Evolutionary conservation across 2,888 invertebrate species (phyloP), one percentile per base, ranked within the genome.

Genomic region (Creontiades dilutus): DNA sequence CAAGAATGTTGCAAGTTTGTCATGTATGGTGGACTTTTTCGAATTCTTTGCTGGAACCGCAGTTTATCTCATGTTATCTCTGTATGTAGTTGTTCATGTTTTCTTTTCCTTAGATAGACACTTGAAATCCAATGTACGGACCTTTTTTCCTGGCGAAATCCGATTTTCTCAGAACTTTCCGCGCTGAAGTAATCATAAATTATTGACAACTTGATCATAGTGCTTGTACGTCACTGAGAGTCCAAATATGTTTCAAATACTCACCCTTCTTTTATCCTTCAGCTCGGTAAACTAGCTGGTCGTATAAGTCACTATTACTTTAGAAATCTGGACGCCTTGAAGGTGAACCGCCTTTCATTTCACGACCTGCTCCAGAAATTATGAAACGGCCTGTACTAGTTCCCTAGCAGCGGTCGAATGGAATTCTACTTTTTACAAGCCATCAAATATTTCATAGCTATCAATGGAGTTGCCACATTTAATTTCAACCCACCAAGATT

Each of bases 281-380:
- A 37, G 37, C 1, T 52, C 28, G 28, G 61, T 86, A 78, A 88
- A 80, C 68, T 61, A 28, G 78, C 55, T 76, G 47, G 47, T n/a
- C 76, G 28, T 76, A 76, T 86, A 68, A 57, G 57, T 27, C 75
- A 28, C 46, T 48, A 80, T 76, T 80, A 78, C 78, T 88, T 68
- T 16, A 55, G 88, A 88, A 88, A 88, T 88, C 88, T 52, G 78
- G 52, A 78, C 78, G 55, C 80, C 76, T 52, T 61, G 88, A 88
- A 88, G 88, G 88, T 88, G 88, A 88, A 88, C 88, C 80, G 80
- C 88, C 88, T 88, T 88, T 88, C 88, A 80, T 88, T 88, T 88
- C 88, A 78, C 88, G 80, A 88, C 78, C 55, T 61, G 85, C 57
- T 61, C 85, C 46, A 85, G 61, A 61, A 85, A 37, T 85, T 85